These are phyloP conservation scores for Anoura caudifer DNA, from an alignment of 2,113 vertebrate species.

Conservation along the genomic window DNA sequence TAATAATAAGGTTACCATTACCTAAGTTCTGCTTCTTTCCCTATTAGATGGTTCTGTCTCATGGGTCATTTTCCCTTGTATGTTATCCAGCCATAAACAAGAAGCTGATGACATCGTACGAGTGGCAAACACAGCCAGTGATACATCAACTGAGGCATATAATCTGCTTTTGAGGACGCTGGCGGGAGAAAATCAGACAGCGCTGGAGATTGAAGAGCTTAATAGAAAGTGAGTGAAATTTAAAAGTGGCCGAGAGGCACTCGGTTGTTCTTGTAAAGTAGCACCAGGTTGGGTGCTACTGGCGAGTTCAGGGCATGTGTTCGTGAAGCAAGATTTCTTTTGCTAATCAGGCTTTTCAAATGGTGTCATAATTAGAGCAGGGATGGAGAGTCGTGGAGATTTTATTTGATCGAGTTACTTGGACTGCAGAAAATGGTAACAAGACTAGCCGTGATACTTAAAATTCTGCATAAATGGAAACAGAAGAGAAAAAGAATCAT, in stretches of 20 bases:
- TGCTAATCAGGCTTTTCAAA: neutral
- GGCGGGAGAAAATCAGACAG: conserved; percentile 90
- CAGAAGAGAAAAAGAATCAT: neutral
- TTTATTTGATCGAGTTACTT: neutral
- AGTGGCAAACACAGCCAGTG: conserved; percentile 92
- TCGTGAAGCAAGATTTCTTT: neutral
- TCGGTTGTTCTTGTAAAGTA: neutral
- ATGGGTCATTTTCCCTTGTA: neutral
- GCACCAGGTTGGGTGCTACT: neutral
- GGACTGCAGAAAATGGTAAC: neutral
- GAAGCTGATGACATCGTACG: conserved; percentile 96
- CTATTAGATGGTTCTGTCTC: neutral
- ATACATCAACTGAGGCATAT: conserved; percentile 93
- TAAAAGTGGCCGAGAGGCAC: neutral
- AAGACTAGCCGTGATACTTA: neutral
- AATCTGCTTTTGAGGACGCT: conserved; percentile 90
- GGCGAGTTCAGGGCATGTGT: neutral
- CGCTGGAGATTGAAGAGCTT: conserved; percentile 90
- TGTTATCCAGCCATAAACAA: conserved; percentile 88
- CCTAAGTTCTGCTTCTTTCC: neutral
- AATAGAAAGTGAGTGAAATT: conserved; percentile 90
- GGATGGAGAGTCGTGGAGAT: neutral
- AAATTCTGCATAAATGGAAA: neutral
- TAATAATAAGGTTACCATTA: neutral
- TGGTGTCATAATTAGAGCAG: neutral